Percentiles rank a stretch among this genome's conserved stretches.
Evolutionary conservation across 2,797 vertebrate species (phyloP).

Genomic region (Loris lydekkerianus): DNA sequence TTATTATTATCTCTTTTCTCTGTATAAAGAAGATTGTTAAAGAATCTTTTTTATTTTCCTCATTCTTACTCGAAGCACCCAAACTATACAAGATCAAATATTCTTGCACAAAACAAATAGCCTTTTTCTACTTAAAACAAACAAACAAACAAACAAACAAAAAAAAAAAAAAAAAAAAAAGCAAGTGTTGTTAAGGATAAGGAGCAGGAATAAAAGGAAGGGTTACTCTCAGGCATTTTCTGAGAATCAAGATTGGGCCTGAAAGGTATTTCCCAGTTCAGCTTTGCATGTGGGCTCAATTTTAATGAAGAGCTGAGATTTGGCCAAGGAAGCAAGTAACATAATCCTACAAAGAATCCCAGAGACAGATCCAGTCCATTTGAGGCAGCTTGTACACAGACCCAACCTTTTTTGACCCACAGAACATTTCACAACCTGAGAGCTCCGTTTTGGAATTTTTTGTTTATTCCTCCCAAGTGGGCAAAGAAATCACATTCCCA

Average conservation of each 20-base stretch:
- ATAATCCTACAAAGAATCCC: constrained; percentile 60
- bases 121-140: constrained; percentile 25
- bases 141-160: too few relatives aligned
- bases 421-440: constrained; percentile 77
- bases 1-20: not conserved
- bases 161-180: not conserved
- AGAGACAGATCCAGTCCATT: not conserved
- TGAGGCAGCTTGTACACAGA: not conserved
- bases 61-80: constrained; percentile 20
- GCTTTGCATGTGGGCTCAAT: constrained; percentile 7
- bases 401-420: constrained; percentile 68
- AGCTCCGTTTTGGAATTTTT: constrained; percentile 66
- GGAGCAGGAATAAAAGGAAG: not conserved
- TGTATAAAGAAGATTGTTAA: not conserved
- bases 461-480: constrained; percentile 65
- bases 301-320: constrained; percentile 45
- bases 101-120: constrained; percentile 47
- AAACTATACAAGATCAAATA: constrained; percentile 43
- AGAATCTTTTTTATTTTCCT: constrained; percentile 2
- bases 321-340: constrained; percentile 57
- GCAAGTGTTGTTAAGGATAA: not conserved
- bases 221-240: not conserved
- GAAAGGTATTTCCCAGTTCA: constrained; percentile 68
- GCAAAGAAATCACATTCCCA: constrained; percentile 75
- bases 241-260: not conserved